These are phyloP conservation scores for Drepana falcataria DNA, from an alignment of 2,888 invertebrate species.

Conservation along the genomic window DNA sequence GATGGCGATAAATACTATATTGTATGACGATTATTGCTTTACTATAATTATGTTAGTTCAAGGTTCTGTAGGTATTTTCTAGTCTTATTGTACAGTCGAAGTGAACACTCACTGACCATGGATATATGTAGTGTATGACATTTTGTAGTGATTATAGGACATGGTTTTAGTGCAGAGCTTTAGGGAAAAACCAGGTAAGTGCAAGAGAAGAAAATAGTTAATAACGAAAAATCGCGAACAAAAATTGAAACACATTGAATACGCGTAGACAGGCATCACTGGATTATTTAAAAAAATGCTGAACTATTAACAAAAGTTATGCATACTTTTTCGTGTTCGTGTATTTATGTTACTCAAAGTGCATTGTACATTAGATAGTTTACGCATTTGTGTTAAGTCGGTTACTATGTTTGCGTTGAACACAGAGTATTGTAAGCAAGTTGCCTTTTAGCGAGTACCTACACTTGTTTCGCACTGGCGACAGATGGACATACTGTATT, in stretches of 20 bases:
- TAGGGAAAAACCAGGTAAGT: too few relatives aligned
- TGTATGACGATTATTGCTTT: slow-evolving; percentile 8
- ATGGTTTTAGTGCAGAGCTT: too few relatives aligned
- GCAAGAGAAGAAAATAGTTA: too few relatives aligned
- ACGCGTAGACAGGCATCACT: too few relatives aligned
- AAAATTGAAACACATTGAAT: too few relatives aligned
- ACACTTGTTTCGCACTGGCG: slow-evolving; percentile 26
- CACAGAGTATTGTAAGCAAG: slow-evolving; percentile 31
- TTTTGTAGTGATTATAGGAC: too few relatives aligned
- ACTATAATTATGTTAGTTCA: slow-evolving; percentile 12
- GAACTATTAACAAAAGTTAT: too few relatives aligned
- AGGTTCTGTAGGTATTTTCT: slow-evolving; percentile 37
- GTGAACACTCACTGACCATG: slow-evolving; percentile 3
- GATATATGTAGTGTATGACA: too few relatives aligned
- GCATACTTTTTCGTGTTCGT: too few relatives aligned
- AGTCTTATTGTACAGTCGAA: slow-evolving; percentile 38
- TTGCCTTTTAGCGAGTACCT: slow-evolving; percentile 55
- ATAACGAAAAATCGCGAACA: too few relatives aligned
- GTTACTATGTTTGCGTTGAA: not conserved
- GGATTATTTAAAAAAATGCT: too few relatives aligned
- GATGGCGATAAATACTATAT: not conserved
- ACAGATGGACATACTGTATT: too few relatives aligned
- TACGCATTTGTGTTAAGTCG: not conserved
- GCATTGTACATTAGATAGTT: not conserved
- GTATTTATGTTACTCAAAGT: not conserved